Base-by-base conservation (phyloP, 2,888 invertebrate species). In the Rhagonycha fulva region DNA sequence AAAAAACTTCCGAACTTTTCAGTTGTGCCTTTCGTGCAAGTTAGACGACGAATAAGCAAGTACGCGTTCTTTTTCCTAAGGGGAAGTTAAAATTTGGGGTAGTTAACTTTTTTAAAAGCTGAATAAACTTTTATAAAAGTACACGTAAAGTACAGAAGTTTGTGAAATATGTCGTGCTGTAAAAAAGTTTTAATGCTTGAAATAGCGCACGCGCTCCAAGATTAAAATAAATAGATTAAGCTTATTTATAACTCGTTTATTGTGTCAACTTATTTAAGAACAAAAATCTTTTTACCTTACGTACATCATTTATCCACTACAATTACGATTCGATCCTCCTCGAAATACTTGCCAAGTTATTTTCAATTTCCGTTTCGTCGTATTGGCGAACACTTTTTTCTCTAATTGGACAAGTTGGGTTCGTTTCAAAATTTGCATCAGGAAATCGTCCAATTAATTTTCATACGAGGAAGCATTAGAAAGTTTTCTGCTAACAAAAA, bases 241-340 rank as follows among this genome's bases (percentile, higher is more conserved):
- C 79, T 81, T 82, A 82, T 81, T 82, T 82, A 82, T 82, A 81
- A 78, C 81, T 78, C 76, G 77, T 78, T 80, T 82, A 81, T 81
- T 80, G 78, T 81, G 82, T 81, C 76, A 77, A 81, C 82, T 81
- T 80, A 80, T 77, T 82, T 81, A 77, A 81, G 81, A 81, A 75
- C 74, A 62, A 73, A 47, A 47, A 47, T 47, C 12, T 73, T 76
- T 69, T 72, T 73, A 62, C 63, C 68, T 32, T 68, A 30, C 71
- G 14, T 30, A 68, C 62, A 14, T 62, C 30, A 32, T 47, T 72
- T 67, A 23, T 73, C 73, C 62, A 24, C 62, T 12, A 47, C 47
- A 2, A 47, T 47, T 47, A n/a, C 47, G n/a, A 47, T 47, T 47
- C 47, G 12, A 5, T 12, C n/a, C 47, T 47, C n/a, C n/a, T 47